Percentiles rank a stretch among this genome's conserved stretches.
These are phyloP conservation scores for Drosophila kuntzei DNA, from an alignment of 2,888 invertebrate species.

Conservation along the genomic window DNA sequence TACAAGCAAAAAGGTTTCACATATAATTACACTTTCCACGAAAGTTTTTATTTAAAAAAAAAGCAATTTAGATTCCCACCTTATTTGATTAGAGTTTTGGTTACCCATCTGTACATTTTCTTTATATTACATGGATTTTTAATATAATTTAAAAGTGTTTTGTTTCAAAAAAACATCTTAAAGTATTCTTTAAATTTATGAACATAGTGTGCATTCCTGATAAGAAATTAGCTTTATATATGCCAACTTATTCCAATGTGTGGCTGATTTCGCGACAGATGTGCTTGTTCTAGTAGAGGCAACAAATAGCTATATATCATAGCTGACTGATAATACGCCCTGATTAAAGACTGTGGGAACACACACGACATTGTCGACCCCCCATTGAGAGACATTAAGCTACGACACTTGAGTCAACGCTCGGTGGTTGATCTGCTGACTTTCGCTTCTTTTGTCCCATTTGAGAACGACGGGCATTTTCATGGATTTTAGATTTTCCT, in stretches of 20 bases:
- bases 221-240: conserved; percentile 5
- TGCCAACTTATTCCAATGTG: not conserved
- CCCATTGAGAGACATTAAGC: conserved; percentile 44
- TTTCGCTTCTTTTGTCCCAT: conserved; percentile 53
- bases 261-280: conserved; percentile 40
- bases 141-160: too few species aligned
- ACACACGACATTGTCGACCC: conserved; percentile 2
- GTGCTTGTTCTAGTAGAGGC: conserved; percentile 9
- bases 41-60: too few species aligned
- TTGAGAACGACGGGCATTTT: conserved; percentile 23
- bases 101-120: too few species aligned
- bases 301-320: conserved; percentile 70
- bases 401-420: conserved; percentile 30
- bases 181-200: not conserved
- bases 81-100: too few species aligned
- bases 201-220: not conserved
- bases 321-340: conserved; percentile 60
- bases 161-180: too few species aligned
- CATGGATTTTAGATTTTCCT: conserved; percentile 22
- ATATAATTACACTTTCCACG: too few species aligned
- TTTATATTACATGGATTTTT: too few species aligned
- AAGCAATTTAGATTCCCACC: too few species aligned
- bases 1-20: too few species aligned
- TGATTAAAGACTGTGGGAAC: conserved; percentile 61
- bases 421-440: conserved; percentile 71